Evolutionary conservation across 2,888 invertebrate species (phyloP).

Genomic region (Mythimna ferrago): DNA sequence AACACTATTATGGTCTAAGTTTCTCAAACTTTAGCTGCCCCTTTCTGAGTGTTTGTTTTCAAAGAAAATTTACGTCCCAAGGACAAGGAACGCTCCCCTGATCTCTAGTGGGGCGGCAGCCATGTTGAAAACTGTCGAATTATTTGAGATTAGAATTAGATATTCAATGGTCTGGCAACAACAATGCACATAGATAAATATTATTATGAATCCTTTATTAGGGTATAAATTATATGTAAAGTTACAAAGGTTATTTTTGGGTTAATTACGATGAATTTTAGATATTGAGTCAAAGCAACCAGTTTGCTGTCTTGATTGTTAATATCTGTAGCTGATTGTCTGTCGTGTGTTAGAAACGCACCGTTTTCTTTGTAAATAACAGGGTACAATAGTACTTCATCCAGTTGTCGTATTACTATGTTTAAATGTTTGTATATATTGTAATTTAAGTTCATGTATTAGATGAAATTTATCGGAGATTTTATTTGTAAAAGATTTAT

Average conservation of each 20-base stretch:
- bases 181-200: conserved; percentile 69
- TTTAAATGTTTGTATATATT: conserved; percentile 84
- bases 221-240: conserved; percentile 58
- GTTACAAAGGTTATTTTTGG: conserved; percentile 49
- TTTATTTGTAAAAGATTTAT: conserved; percentile 69
- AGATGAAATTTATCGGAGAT: conserved; percentile 76
- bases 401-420: conserved; percentile 78
- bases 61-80: conserved; percentile 54
- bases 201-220: conserved; percentile 62
- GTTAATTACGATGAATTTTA: conserved; percentile 44
- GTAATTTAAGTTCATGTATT: conserved; percentile 73
- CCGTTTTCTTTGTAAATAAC: conserved; percentile 73
- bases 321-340: conserved; percentile 29
- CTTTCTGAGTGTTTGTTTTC: conserved; percentile 53
- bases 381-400: conserved; percentile 77
- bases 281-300: conserved; percentile 29
- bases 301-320: conserved; percentile 29
- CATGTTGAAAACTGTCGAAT: conserved; percentile 56
- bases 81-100: conserved; percentile 49
- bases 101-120: conserved; percentile 50
- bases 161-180: conserved; percentile 61
- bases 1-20: conserved; percentile 88
- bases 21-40: conserved; percentile 36
- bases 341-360: conserved; percentile 40
- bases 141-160: conserved; percentile 50